Percentiles rank a stretch among this genome's conserved stretches.
phyloP scores from a whole-genome alignment of 1,140 invertebrate genomes.

The Planococcus citri region DNA sequence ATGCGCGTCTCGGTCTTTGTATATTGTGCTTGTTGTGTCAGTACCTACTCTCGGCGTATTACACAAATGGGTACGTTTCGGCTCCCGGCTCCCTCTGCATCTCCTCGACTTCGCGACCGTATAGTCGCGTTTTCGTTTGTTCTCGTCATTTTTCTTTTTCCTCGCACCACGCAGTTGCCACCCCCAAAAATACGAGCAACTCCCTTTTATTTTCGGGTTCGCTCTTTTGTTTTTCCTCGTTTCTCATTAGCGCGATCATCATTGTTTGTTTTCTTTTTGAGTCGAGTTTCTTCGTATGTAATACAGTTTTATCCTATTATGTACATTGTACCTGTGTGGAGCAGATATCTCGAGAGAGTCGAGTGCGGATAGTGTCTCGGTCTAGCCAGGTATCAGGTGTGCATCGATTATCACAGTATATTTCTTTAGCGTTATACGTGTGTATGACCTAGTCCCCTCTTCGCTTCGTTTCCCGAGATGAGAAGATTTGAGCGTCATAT shows the following conservation, averaged over 20 bases:
- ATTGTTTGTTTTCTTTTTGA: not conserved
- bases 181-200: not conserved
- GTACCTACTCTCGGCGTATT: not conserved
- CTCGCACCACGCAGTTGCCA: not conserved
- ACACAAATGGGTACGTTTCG: not conserved
- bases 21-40: too few relatives aligned
- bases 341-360: too few relatives aligned
- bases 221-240: not conserved
- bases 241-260: conserved; percentile 2
- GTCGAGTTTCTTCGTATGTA: not conserved
- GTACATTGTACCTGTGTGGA: too few relatives aligned
- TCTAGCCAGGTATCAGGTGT: too few relatives aligned
- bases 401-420: too few relatives aligned
- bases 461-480: too few relatives aligned
- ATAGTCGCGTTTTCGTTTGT: not conserved
- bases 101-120: not conserved
- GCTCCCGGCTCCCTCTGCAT: too few relatives aligned
- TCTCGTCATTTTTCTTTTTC: not conserved
- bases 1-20: not conserved
- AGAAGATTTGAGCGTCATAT: too few relatives aligned
- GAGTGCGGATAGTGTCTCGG: too few relatives aligned
- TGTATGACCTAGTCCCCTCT: too few relatives aligned
- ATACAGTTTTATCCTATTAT: too few relatives aligned
- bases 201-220: not conserved
- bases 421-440: too few relatives aligned